Evolutionary conservation across 2,797 vertebrate genomes (phyloP).

Genomic region (Naso thynnoides): DNA sequence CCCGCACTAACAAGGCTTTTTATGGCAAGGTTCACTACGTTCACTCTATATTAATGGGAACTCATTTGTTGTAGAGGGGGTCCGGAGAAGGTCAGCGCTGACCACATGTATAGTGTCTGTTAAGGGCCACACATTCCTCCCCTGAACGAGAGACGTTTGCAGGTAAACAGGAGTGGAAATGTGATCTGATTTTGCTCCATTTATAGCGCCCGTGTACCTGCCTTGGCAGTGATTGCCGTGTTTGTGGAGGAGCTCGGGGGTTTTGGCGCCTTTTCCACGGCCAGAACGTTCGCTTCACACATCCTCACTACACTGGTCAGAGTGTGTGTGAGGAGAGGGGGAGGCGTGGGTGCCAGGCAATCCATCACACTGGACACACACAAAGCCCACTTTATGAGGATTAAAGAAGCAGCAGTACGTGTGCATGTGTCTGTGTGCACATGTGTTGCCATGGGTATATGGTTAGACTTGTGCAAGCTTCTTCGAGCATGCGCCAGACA

Average conservation of each 20-base stretch:
- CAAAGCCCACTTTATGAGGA: slow-evolving; percentile 80
- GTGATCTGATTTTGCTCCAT: slow-evolving; percentile 66
- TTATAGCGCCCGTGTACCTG: slow-evolving; percentile 78
- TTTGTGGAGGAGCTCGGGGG: slow-evolving; percentile 70
- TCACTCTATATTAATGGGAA: slow-evolving; percentile 62
- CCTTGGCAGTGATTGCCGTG: slow-evolving; percentile 71
- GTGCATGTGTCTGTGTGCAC: slow-evolving; percentile 48
- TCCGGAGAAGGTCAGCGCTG: slow-evolving; percentile 60
- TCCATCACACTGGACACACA: slow-evolving; percentile 80
- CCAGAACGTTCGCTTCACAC: slow-evolving; percentile 72
- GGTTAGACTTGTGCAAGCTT: slow-evolving; percentile 38
- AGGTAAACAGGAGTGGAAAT: slow-evolving; percentile 76
- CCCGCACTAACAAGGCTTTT: slow-evolving; percentile 68
- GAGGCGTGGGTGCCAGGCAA: slow-evolving; percentile 69
- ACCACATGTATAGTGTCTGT: slow-evolving; percentile 66
- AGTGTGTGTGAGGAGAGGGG: slow-evolving; percentile 63
- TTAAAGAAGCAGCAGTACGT: slow-evolving; percentile 71
- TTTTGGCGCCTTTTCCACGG: slow-evolving; percentile 64
- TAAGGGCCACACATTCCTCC: slow-evolving; percentile 71
- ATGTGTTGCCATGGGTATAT: slow-evolving; percentile 62
- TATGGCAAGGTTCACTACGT: slow-evolving; percentile 67
- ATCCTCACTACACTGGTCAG: slow-evolving; percentile 69
- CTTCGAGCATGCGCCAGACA: slow-evolving; percentile 18
- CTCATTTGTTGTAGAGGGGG: slow-evolving; percentile 63
- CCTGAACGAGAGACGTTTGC: slow-evolving; percentile 69